Conservation (phyloP, 2,797 vertebrate species). For the Oreochromis mossambicus region DNA sequence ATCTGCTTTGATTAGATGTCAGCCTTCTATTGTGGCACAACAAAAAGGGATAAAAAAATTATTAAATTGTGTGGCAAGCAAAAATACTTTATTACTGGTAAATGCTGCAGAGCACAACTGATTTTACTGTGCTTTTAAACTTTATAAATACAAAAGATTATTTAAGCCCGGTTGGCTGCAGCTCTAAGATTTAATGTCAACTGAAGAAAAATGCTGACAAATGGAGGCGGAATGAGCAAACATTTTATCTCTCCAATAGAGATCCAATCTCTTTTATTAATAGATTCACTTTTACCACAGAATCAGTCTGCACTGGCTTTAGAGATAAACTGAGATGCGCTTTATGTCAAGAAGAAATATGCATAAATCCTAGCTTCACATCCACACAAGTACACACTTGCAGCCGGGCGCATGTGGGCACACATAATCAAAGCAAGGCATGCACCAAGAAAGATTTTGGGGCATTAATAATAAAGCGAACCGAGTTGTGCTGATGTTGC, state of each 20-base stretch:
- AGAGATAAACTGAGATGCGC: slow-evolving; percentile 34
- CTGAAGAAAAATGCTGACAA: slow-evolving; percentile 40
- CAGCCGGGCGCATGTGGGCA: neutral
- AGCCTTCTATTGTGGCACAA: neutral
- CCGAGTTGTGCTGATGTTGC: neutral
- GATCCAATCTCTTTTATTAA: slow-evolving; percentile 44
- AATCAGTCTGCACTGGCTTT: slow-evolving; percentile 22
- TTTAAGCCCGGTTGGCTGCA: neutral
- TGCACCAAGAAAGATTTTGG: neutral
- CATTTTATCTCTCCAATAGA: neutral
- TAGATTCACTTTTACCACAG: slow-evolving; percentile 30
- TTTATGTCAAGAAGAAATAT: slow-evolving; percentile 8
- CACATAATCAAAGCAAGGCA: neutral
- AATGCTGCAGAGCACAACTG: neutral
- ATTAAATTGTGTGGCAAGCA: slow-evolving; percentile 7
- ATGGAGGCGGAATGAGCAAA: slow-evolving; percentile 14
- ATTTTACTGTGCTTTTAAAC: neutral
- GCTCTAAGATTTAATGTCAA: slow-evolving; percentile 23
- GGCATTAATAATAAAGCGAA: slow-evolving; percentile 15
- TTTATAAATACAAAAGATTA: neutral
- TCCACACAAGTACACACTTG: neutral
- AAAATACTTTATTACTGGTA: neutral
- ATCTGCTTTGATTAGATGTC: slow-evolving; percentile 20
- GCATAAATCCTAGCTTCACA: neutral
- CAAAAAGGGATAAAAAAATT: neutral